These are phyloP conservation scores for Smittia sp. DNA, from an alignment of 2,888 invertebrate genomes.

Conservation along the genomic window DNA sequence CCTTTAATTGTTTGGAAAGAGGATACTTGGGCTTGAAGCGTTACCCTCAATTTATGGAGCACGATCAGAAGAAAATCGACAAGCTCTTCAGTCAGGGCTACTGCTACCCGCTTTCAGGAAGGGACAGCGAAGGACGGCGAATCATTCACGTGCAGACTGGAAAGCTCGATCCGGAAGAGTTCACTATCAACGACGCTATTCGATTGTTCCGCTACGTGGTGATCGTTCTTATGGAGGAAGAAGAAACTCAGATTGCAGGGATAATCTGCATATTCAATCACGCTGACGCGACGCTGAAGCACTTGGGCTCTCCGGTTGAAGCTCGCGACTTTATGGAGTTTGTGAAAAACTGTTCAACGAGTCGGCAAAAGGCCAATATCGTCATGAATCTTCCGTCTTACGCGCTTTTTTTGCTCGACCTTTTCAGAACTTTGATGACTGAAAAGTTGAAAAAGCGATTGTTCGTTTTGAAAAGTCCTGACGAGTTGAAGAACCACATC, in stretches of 20 bases:
- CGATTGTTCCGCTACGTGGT: slow-evolving; percentile 79
- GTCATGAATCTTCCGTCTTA: slow-evolving; percentile 17
- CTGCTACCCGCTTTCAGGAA: slow-evolving; percentile 68
- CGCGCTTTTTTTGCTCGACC: slow-evolving; percentile 14
- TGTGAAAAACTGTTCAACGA: neutral
- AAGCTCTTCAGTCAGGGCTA: slow-evolving; percentile 79
- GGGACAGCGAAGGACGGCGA: slow-evolving; percentile 72
- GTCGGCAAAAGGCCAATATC: slow-evolving; percentile 15
- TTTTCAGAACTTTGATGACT: neutral
- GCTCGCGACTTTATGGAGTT: slow-evolving; percentile 18
- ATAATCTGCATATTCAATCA: slow-evolving; percentile 76
- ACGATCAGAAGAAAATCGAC: slow-evolving; percentile 74
- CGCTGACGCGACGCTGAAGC: neutral
- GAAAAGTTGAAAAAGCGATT: slow-evolving; percentile 20
- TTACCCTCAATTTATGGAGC: slow-evolving; percentile 82
- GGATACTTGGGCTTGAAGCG: slow-evolving; percentile 81
- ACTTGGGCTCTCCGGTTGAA: slow-evolving; percentile 2
- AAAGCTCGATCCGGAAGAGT: slow-evolving; percentile 72
- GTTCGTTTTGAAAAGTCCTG: slow-evolving; percentile 55
- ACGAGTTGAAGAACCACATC: slow-evolving; percentile 67
- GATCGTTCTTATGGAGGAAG: slow-evolving; percentile 80
- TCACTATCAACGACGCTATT: slow-evolving; percentile 79
- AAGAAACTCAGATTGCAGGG: slow-evolving; percentile 77
- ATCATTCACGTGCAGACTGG: slow-evolving; percentile 78
- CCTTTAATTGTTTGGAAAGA: slow-evolving; percentile 82